Percentiles rank a stretch among this genome's conserved stretches.
phyloP scores from a whole-genome alignment of 1,140 invertebrate genomes.

The Belonocnema kinseyi region DNA sequence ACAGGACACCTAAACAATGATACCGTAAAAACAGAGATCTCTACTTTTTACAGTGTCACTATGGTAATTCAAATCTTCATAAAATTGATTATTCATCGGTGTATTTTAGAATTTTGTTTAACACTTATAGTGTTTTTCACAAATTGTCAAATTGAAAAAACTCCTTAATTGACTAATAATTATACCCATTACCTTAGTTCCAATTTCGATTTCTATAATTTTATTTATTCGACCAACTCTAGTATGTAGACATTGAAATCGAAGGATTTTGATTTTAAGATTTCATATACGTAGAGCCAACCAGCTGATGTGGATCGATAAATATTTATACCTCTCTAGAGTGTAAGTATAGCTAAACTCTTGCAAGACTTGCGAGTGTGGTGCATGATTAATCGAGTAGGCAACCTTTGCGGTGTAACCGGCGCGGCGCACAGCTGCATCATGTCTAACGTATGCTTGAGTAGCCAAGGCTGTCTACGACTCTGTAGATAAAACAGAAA shows the following conservation, averaged over 20 bases:
- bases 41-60: too few species aligned
- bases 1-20: too few species aligned
- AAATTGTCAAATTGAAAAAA: too few species aligned
- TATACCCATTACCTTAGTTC: too few species aligned
- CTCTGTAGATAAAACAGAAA: not conserved
- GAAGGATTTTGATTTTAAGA: not conserved
- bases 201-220: too few species aligned
- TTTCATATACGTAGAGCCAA: constrained; percentile 2
- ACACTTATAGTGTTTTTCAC: too few species aligned
- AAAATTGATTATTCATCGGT: too few species aligned
- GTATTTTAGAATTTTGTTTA: too few species aligned
- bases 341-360: constrained; percentile 23
- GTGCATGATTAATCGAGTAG: constrained; percentile 53
- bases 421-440: constrained; percentile 24
- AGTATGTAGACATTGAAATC: not conserved
- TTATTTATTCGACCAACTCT: too few species aligned
- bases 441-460: constrained; percentile 13
- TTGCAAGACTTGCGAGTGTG: constrained; percentile 38
- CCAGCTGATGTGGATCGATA: constrained; percentile 51
- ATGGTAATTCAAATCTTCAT: too few species aligned
- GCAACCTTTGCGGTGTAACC: constrained; percentile 40
- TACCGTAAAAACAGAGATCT: too few species aligned
- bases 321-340: constrained; percentile 46
- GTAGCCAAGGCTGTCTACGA: not conserved
- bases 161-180: too few species aligned